Percentiles rank a stretch among this genome's conserved stretches.
Conservation (phyloP, 2,888 invertebrate genomes). For the Ectemnius continuus region DNA sequence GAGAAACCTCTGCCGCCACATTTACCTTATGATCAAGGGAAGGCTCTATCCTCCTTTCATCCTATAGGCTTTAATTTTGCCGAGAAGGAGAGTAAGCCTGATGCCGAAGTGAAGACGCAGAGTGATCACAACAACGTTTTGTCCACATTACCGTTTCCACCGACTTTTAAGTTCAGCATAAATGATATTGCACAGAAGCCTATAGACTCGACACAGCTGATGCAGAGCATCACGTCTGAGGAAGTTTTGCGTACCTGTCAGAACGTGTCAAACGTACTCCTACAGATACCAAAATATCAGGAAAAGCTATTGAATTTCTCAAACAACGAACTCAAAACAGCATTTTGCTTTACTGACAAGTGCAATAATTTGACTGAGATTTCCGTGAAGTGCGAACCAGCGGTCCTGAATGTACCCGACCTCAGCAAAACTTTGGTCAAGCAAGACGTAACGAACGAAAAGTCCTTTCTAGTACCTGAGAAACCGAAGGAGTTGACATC, state of each 20-base stretch:
- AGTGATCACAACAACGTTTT: slow-evolving; percentile 57
- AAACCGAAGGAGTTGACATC: slow-evolving; percentile 69
- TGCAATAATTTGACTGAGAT: slow-evolving; percentile 73
- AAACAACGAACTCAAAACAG: slow-evolving; percentile 62
- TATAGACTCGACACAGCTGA: slow-evolving; percentile 66
- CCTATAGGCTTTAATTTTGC: slow-evolving; percentile 18
- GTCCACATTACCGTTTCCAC: slow-evolving; percentile 68
- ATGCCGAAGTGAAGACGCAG: slow-evolving; percentile 52
- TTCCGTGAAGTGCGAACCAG: slow-evolving; percentile 69
- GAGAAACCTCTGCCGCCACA: slow-evolving; percentile 48
- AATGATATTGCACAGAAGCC: slow-evolving; percentile 66
- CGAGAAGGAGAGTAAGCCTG: slow-evolving; percentile 58
- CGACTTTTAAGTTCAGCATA: slow-evolving; percentile 66
- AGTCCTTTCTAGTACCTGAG: slow-evolving; percentile 63
- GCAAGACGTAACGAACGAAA: slow-evolving; percentile 58
- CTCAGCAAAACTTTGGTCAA: slow-evolving; percentile 71
- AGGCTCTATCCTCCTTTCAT: slow-evolving; percentile 40
- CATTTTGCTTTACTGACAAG: slow-evolving; percentile 72
- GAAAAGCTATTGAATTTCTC: slow-evolving; percentile 74
- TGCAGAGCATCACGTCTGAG: slow-evolving; percentile 74
- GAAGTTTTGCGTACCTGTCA: slow-evolving; percentile 74
- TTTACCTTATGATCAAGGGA: slow-evolving; percentile 47
- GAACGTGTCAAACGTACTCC: slow-evolving; percentile 73
- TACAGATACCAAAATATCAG: slow-evolving; percentile 75
- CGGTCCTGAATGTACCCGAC: slow-evolving; percentile 76